Conservation (phyloP, 1,140 invertebrate species). For the Drosophila lowei region DNA sequence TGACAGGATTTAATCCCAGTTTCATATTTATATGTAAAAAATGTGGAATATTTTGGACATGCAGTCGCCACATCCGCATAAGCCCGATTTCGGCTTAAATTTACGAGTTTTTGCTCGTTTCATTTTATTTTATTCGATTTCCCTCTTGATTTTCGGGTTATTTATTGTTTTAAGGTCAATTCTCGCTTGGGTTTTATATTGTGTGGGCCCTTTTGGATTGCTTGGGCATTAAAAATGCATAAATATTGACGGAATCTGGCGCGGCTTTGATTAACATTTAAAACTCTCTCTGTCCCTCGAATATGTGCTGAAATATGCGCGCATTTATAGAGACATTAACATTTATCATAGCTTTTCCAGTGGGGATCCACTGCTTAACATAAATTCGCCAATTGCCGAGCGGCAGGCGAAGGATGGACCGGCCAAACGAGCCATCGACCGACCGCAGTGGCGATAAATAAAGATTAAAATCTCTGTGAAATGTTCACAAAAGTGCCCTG, state of each 20-base stretch:
- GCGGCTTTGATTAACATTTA: conserved; percentile 33
- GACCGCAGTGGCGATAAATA: conserved; percentile 65
- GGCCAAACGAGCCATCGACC: too few species aligned
- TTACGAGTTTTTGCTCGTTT: conserved; percentile 7
- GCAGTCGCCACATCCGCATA: conserved; percentile 54
- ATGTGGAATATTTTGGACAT: conserved; percentile 52
- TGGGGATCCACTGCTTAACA: conserved; percentile 45
- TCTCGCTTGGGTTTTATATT: conserved; percentile 1
- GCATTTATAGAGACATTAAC: conserved; percentile 66
- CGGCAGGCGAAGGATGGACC: background rate
- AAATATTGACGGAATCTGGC: conserved; percentile 41
- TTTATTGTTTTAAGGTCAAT: conserved; percentile 23
- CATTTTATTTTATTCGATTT: conserved; percentile 13
- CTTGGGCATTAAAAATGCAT: conserved; percentile 56
- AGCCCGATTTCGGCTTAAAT: conserved; percentile 22
- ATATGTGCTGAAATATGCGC: conserved; percentile 45
- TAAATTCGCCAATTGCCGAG: conserved; percentile 34
- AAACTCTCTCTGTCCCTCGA: conserved; percentile 11
- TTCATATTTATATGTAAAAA: conserved; percentile 56
- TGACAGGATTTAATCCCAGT: conserved; percentile 37
- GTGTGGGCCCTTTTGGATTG: background rate
- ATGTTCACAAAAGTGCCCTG: conserved; percentile 72
- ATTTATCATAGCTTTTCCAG: conserved; percentile 51
- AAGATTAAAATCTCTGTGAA: conserved; percentile 77
- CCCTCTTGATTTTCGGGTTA: conserved; percentile 32